Base-by-base conservation (phyloP, 2,888 invertebrate genomes). In the Thecophora atra region DNA sequence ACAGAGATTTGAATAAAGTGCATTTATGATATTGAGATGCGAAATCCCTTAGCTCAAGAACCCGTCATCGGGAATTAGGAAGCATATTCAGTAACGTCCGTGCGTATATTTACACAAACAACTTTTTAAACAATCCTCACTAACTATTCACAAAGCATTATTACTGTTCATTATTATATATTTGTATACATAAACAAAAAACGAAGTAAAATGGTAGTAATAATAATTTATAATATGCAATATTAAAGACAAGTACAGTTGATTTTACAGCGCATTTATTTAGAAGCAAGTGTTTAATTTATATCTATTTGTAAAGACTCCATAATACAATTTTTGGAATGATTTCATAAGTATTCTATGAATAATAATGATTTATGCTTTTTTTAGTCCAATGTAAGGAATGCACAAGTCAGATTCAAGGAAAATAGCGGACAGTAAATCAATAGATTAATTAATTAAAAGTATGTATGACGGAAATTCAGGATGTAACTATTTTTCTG, bases 241-340 rank as follows among this genome's bases (percentile, higher is more conserved):
- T 37, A 37, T 37, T 37, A 37, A 37, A 6, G 37, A 37, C 37
- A 37, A 37, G 37, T 37, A 37, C 11, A 37, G 11, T 37, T 37
- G 37, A 37, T 6, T 37, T 8, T 37, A 37, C 11, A 37, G 37
- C 26, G 64, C 64, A 64, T 64, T 64, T 64, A 64, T 37, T 62
- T 62, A 62, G 21, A 37, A 62, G 62, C 30, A 37, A 62, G 62
- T 62, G 21, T 62, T 37, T 62, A n/a, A 37, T 37, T 62, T 28
- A 30, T 28, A 62, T 37, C n/a, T n/a, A n/a, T n/a, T 37, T 37
- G 37, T 37, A 37, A 37, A 37, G 11, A 37, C 28, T 13, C 21
- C n/a, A 58, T 26, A 58, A 26, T 47, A 5, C 4, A 47, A 47
- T 5, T 47, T 47, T n/a, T 15, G 17, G 17, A n/a, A 5, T 47